Evolutionary conservation across 2,888 invertebrate species (phyloP).

Genomic region (Kuschelorhynchus macadamiae): DNA sequence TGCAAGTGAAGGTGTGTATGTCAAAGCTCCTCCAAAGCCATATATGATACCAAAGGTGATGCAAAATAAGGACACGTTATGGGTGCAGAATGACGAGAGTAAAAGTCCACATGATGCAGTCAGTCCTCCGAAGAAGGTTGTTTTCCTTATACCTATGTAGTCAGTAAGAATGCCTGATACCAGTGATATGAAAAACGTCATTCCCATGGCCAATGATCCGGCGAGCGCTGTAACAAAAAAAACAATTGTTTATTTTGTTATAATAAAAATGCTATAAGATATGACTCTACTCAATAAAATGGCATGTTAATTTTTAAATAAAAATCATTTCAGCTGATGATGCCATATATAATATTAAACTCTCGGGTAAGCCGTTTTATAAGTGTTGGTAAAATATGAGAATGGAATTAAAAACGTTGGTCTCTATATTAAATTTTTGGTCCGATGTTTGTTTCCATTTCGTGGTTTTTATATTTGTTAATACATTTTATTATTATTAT

Average conservation of each 20-base stretch:
- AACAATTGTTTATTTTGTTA: neutral
- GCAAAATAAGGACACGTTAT: slow-evolving; percentile 81
- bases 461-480: too few species aligned
- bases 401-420: too few species aligned
- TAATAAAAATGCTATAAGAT: too few species aligned
- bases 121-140: slow-evolving; percentile 87
- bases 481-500: too few species aligned
- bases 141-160: slow-evolving; percentile 85
- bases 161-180: slow-evolving; percentile 90
- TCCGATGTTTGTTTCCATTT: too few species aligned
- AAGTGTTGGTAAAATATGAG: too few species aligned
- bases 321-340: too few species aligned
- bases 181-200: slow-evolving; percentile 90
- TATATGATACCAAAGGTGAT: slow-evolving; percentile 92
- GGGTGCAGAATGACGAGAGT: slow-evolving; percentile 82
- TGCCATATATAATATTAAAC: too few species aligned
- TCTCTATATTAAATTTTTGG: too few species aligned
- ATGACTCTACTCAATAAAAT: too few species aligned
- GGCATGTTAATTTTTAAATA: too few species aligned
- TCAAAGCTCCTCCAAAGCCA: slow-evolving; percentile 89
- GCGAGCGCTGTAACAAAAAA: slow-evolving; percentile 83
- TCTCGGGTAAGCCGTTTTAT: too few species aligned
- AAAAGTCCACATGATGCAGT: slow-evolving; percentile 85
- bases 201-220: slow-evolving; percentile 89
- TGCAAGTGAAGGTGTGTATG: slow-evolving; percentile 92